Base-by-base conservation (phyloP, 2,113 vertebrate genomes). In the Cryptomyrus ogoouensis region DNA sequence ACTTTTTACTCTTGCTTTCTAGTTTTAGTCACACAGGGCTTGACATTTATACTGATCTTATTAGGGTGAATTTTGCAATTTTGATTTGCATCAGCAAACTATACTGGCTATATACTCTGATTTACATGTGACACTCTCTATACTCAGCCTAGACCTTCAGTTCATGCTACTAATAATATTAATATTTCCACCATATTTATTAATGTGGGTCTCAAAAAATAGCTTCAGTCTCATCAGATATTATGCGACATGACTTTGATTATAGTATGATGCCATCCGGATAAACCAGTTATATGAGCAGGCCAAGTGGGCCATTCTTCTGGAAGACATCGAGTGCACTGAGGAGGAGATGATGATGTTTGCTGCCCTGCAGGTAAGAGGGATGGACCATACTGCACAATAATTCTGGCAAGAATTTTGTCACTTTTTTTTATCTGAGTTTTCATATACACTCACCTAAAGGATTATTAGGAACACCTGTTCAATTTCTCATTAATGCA, bases 321-420 rank as follows among this genome's bases (percentile, higher is more conserved):
- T 99, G 93, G 98, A 99, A 96, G 98, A 99, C 94, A 99, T 99
- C 5, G 98, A 99, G 92, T 99, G 98, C 95, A 99, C 98, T 0
- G 98, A 99, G 93, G 98, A 99, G 91, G 98, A 99, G 94, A 99
- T 99, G 98, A 99, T 99, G 98, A 99, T 99, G 98, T 99, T 99
- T 90, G 98, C 98, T 6, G 98, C 98, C 0, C 94, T 99, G 93
- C 98, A 99, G 98, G 98, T 99, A 95, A 91, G 92, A 66, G 17
- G 17, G 4, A 2, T 21, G n/a, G 15, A 17, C 44, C 31, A 17
- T 27, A 49, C 24, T 53, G 49, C 27, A 56, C 5, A 46, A 24
- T 35, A 7, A 19, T 53, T 50, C 12, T 86, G 24, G 44, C n/a
- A 50, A 47, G 42, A 24, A 66, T 24, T 21, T 13, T 19, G 10